These are phyloP conservation scores for Holothuria leucospilota DNA, from an alignment of 53 echinoderm and acorn worm genomes.

Conservation along the genomic window DNA sequence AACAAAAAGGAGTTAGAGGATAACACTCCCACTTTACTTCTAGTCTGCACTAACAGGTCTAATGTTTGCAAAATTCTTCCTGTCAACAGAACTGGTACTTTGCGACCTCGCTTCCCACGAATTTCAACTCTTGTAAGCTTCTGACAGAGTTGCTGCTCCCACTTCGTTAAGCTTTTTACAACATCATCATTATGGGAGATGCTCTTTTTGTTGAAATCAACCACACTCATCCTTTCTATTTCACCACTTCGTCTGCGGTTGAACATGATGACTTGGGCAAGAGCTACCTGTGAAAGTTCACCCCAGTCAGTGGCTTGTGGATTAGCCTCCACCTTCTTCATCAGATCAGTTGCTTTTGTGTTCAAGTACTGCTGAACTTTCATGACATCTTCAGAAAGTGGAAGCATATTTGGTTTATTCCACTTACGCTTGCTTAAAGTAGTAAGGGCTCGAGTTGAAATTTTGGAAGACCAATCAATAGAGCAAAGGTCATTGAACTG, in stretches of 20 bases:
- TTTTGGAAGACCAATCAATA: conserved; percentile 38
- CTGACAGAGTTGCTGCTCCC: conserved; percentile 49
- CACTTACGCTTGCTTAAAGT: conserved; percentile 27
- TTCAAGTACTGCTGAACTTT: neutral
- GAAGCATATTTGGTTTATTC: conserved; percentile 34
- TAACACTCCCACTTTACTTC: conserved; percentile 18
- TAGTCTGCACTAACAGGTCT: neutral
- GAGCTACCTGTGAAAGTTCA: conserved; percentile 18
- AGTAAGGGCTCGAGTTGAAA: conserved; percentile 26
- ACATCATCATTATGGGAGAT: conserved; percentile 34
- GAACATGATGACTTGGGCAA: conserved; percentile 50
- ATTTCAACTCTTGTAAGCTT: conserved; percentile 51
- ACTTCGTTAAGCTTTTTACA: conserved; percentile 30
- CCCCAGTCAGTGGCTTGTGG: conserved; percentile 5
- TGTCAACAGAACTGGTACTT: conserved; percentile 60
- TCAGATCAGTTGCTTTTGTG: neutral
- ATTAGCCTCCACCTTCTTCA: neutral
- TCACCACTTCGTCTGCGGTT: conserved; percentile 64
- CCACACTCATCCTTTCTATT: conserved; percentile 44
- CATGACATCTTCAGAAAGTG: conserved; percentile 20
- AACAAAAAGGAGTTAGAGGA: conserved; percentile 53
- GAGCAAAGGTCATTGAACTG: neutral
- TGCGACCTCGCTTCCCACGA: conserved; percentile 66
- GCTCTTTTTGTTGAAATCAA: conserved; percentile 17
- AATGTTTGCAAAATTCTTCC: neutral